Evolutionary conservation across 2,797 vertebrate species (phyloP).

Genomic region (Oceanodroma leucorhoa): DNA sequence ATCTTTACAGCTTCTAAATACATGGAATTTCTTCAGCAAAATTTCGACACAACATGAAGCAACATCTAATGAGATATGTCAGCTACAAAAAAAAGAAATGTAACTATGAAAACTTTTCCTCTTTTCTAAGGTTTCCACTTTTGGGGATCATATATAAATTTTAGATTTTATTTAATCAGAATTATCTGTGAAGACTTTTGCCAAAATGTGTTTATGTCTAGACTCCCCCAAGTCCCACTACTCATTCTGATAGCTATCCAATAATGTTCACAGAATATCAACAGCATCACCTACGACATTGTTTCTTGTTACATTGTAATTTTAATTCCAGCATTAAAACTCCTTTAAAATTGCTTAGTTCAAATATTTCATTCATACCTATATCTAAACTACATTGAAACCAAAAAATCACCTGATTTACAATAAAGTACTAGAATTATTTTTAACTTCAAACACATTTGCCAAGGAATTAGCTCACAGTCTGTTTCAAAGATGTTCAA

Average conservation of each 20-base stretch:
- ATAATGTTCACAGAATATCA: neutral
- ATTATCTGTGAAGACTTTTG: neutral
- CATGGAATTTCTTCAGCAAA: neutral
- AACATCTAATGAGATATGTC: neutral
- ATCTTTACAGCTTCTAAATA: neutral
- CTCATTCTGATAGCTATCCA: neutral
- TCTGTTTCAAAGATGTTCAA: neutral
- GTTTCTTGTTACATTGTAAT: neutral
- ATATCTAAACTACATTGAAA: neutral
- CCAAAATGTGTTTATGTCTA: neutral
- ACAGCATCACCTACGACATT: neutral
- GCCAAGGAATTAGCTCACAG: neutral
- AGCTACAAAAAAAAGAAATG: neutral
- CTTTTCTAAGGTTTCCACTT: neutral
- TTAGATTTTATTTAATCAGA: neutral
- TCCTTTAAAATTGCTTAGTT: neutral
- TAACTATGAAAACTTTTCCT: neutral
- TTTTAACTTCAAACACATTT: neutral
- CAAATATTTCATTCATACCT: neutral
- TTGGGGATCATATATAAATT: neutral
- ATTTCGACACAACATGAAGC: neutral
- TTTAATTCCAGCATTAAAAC: neutral
- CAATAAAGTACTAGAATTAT: neutral
- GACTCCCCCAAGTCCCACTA: neutral
- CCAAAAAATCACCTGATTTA: neutral